Base-by-base conservation (phyloP, 2,797 vertebrate species). In the Mustela erminea region DNA sequence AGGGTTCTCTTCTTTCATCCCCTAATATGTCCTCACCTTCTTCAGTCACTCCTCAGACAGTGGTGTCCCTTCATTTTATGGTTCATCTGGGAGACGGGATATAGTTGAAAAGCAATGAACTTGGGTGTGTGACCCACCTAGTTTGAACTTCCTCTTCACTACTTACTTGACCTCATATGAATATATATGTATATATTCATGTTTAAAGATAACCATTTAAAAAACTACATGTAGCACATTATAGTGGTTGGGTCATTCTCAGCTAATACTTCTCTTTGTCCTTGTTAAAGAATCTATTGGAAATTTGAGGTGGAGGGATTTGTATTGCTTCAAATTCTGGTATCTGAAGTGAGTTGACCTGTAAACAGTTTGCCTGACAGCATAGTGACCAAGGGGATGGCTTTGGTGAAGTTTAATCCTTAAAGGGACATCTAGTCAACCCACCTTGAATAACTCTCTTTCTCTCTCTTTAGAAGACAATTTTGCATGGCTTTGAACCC, bases 401-500 rank as follows among this genome's bases (percentile, higher is more conserved):
- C 21, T 29, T 93, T 41, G n/a, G 41, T 32, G 41, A 80, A 46
- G 32, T 78, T 87, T 54, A 64, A 29, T 77, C 94, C n/a, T 35
- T 66, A 7, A 3, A 58, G 35, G n/a, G 49, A 13, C 21, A 72
- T 25, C 38, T 58, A 43, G 8, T 32, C 56, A 91, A 18, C 27
- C 52, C 6, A 54, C 35, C 41, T 60, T 92, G 46, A 95, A 52
- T 72, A 60, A 56, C 25, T 62, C 60, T 93, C 17, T 54, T 5
- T 54, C 49, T 46, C 46, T 93, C 84, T 66, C 32, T 85, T 88
- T 54, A 56, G 80, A 88, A 77, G 74, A 89, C 7, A 94, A 38
- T 96, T 95, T 93, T 56, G 60, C 64, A 72, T 84, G 56, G 54
- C 84, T 96, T 95, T 94, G 92, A 97, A 89, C 20, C 68, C 74